Evolutionary conservation across 2,113 vertebrate species (phyloP), one percentile per base, ranked within the genome.

Genomic region (Spilogale gracilis): DNA sequence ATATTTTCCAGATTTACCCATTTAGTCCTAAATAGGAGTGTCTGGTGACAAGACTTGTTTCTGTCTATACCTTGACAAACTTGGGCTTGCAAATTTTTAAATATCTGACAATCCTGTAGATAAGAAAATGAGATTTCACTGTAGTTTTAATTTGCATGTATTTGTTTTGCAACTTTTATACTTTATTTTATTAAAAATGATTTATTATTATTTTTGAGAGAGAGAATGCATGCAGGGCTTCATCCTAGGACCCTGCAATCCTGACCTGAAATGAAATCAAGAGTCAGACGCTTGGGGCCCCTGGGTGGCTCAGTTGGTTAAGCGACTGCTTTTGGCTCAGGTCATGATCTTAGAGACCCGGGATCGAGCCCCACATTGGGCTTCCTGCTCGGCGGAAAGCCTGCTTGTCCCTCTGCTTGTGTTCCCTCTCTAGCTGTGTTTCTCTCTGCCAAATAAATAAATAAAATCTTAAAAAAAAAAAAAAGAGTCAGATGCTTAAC

Each of bases 61-160:
- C 71, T 85, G 5, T 95, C 80, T 86, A 71, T 92, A 32, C 25
- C 12, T 85, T 80, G 89, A 71, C 63, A 80, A 27, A 73, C 25
- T 87, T 30, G n/a, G n/a, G 48, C 54, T 95, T 82, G 56, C 67
- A 83, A 74, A 90, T 18, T 83, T 81, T 38, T 56, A 11, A 79
- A 43, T 81, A 45, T 87, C 32, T 52, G 74, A 79, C 67, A 56
- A 63, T 56, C 73, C 25, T 25, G 54, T 48, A 52, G 43, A 69
- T 92, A 45, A 73, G 79, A 85, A 88, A 88, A 56, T 5, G 32
- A 79, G 43, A 79, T 52, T 43, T 91, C 17, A 52, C n/a, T 56
- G 16, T 82, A 56, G 48, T 65, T 87, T 92, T 65, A 61, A 88
- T 81, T 92, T 92, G 65, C 56, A 63, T 65, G 65, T 82, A 48